Conservation (phyloP, 2,797 vertebrate genomes). For the Amblyopsis hoosieri region DNA sequence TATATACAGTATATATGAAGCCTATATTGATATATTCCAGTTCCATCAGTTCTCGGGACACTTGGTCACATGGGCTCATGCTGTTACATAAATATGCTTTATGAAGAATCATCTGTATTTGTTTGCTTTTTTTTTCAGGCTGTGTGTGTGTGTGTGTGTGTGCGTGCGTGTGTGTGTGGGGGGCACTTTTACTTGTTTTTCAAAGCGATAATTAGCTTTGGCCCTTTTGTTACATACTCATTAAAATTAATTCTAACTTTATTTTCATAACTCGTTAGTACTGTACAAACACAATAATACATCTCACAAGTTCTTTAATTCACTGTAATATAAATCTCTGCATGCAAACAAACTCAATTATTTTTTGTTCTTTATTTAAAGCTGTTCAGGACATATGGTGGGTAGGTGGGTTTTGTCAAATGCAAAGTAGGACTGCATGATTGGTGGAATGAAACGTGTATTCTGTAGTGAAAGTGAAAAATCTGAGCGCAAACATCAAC, state of each 20-base stretch:
- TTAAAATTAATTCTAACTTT: conserved; percentile 71
- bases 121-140: conserved; percentile 49
- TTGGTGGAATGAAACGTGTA: too few relatives aligned
- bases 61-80: conserved; percentile 56
- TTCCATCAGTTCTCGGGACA: conserved; percentile 57
- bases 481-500: too few relatives aligned
- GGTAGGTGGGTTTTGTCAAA: too few relatives aligned
- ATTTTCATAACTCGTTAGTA: conserved; percentile 61
- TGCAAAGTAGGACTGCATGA: too few relatives aligned
- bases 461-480: too few relatives aligned
- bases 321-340: too few relatives aligned
- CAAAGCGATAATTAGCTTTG: conserved; percentile 53
- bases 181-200: conserved; percentile 67
- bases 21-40: conserved; percentile 52
- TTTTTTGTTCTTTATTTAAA: conserved; percentile 35
- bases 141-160: background rate
- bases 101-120: conserved; percentile 74
- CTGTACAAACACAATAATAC: conserved; percentile 46
- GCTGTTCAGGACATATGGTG: too few relatives aligned
- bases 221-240: conserved; percentile 47
- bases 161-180: conserved; percentile 4
- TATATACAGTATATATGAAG: too few relatives aligned
- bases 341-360: conserved; percentile 39
- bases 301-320: too few relatives aligned
- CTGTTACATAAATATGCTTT: conserved; percentile 70